Conservation (phyloP, 2,888 invertebrate genomes). For the Pyralis farinalis region DNA sequence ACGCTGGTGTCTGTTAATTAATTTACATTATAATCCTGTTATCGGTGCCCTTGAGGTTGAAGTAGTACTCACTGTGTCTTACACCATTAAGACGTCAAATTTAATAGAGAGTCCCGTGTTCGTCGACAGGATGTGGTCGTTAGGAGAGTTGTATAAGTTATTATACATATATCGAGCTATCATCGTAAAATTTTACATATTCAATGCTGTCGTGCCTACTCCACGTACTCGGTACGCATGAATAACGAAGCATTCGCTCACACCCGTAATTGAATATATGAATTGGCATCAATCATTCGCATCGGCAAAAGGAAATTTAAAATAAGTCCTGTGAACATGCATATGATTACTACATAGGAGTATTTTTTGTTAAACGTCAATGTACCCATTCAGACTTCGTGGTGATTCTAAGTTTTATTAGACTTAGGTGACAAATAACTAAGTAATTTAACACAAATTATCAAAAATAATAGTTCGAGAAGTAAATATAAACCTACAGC, state of each 20-base stretch:
- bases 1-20: conserved; percentile 17
- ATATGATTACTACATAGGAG: too few relatives aligned
- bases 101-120: conserved; percentile 17
- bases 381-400: too few relatives aligned
- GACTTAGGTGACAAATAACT: too few relatives aligned
- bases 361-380: too few relatives aligned
- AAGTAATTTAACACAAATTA: too few relatives aligned
- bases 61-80: conserved; percentile 19
- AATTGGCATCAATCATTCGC: conserved; percentile 56
- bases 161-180: conserved; percentile 9
- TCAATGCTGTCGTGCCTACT: conserved; percentile 18
- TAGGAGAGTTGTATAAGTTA: conserved; percentile 3
- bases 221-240: conserved; percentile 20
- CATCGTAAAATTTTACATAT: conserved; percentile 23
- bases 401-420: too few relatives aligned
- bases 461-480: too few relatives aligned
- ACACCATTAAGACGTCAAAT: conserved; percentile 25
- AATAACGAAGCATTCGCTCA: conserved; percentile 48
- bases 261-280: conserved; percentile 43
- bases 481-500: too few relatives aligned
- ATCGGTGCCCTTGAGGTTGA: conserved; percentile 19
- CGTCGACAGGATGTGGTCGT: neutral
- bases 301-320: conserved; percentile 37
- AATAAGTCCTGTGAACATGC: conserved; percentile 14
- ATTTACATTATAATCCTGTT: conserved; percentile 26